Base-by-base conservation (phyloP, 2,797 vertebrate genomes). In the Hemitrygon akajei region DNA sequence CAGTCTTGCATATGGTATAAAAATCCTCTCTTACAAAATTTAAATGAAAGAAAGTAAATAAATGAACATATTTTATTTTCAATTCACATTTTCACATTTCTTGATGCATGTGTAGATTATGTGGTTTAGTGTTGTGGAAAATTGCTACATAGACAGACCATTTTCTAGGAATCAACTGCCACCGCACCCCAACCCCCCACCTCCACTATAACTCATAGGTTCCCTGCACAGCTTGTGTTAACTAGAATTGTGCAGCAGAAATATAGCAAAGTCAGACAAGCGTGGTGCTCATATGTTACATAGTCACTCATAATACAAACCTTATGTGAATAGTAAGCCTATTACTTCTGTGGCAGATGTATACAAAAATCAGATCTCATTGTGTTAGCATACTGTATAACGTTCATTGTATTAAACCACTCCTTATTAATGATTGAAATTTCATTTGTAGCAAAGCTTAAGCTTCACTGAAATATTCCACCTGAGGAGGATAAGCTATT, bases 241-340 rank as follows among this genome's bases (percentile, higher is more conserved):
- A 9, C 20, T 87, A 20, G 63, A 87, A 20, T 87, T 66, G 18
- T 69, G 63, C 7, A 79, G 3, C 12, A 79, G 76, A 34, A 66
- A 89, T 69, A 89, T 34, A 89, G 34, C 7, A 7, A 60, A 66
- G 66, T 89, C 86, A 89, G 47, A 69, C 86, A 89, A 79, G 58
- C 60, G 22, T 89, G 86, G 86, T 69, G 60, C 63, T 89, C 86
- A 87, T 18, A 87, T 87, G 84, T 87, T 69, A 87, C 63, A 27
- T 30, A 87, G n/a, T 87, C n/a, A 30, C 60, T 87, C 84, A 7
- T 63, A 87, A 87, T 87, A 87, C 58, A 37, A 69, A 89, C 60
- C 86, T 89, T 16, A 89, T 89, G 86, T 89, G 86, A 89, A 89
- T 18, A 69, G 60, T 69, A 69, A 89, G 60, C 60, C 60, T 66